Percentiles rank a stretch among this genome's conserved stretches.
phyloP scores from a whole-genome alignment of 1,140 invertebrate genomes.

The Diabrotica virgifera region DNA sequence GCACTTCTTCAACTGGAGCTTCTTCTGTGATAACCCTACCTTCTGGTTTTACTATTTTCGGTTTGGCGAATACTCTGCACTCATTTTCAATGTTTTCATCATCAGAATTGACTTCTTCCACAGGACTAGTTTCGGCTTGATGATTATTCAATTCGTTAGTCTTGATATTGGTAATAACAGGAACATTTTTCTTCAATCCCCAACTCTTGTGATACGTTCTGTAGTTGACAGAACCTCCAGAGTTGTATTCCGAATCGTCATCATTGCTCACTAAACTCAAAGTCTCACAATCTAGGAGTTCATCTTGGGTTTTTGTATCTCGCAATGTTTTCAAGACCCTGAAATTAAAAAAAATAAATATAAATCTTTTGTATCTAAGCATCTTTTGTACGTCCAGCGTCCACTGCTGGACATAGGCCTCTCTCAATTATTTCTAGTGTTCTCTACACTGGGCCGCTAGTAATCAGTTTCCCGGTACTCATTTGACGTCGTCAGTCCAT shows the following conservation, averaged over 20 bases:
- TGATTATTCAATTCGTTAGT: no score
- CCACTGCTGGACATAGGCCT: no score
- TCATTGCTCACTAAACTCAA: conserved; percentile 68
- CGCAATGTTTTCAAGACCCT: conserved; percentile 53
- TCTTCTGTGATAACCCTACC: conserved; percentile 42
- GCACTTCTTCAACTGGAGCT: conserved; percentile 46
- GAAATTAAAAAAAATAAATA: neutral
- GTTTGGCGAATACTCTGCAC: conserved; percentile 44
- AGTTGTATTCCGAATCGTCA: conserved; percentile 53
- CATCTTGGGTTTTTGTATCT: conserved; percentile 49
- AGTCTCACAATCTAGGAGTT: conserved; percentile 63
- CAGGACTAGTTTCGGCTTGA: neutral
- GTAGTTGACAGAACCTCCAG: conserved; percentile 46
- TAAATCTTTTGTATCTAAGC: no score
- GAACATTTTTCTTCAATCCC: conserved; percentile 34
- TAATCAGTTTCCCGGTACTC: no score
- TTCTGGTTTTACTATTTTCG: conserved; percentile 60
- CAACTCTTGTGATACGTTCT: conserved; percentile 48
- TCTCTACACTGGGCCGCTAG: no score
- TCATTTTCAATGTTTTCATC: conserved; percentile 40
- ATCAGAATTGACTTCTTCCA: conserved; percentile 36
- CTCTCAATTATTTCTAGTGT: no score
- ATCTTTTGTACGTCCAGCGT: no score
- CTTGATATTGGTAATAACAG: conserved; percentile 21
- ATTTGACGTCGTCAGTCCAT: no score